A percentile compares a stretch with the other conserved stretches of the same genome.
Evolutionary conservation across 1,140 invertebrate genomes (phyloP).

Genomic region (Pissodes strobi): DNA sequence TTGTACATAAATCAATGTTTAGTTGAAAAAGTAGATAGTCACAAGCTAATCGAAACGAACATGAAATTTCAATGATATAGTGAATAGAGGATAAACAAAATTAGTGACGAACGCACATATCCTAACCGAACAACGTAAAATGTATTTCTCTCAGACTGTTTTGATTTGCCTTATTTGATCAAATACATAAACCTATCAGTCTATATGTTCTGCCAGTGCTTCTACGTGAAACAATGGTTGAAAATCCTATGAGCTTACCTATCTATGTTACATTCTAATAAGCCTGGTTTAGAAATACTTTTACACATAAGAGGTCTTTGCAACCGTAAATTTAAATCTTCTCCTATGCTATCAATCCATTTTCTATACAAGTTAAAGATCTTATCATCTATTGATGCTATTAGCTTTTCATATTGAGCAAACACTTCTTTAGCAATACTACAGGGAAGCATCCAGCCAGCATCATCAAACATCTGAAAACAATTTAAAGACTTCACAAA

Average conservation of each 20-base stretch:
- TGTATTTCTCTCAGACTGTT: no score
- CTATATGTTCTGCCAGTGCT: no score
- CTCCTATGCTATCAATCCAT: conserved; percentile 65
- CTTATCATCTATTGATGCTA: conserved; percentile 68
- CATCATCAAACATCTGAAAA: conserved; percentile 65
- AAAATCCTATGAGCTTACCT: conserved; percentile 62
- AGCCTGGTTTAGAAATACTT: conserved; percentile 64
- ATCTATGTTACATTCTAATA: conserved; percentile 82
- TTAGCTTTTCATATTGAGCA: conserved; percentile 67
- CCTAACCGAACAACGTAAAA: no score
- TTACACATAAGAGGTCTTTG: conserved; percentile 73
- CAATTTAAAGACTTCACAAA: conserved; percentile 1
- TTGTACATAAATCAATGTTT: no score
- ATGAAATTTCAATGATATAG: no score
- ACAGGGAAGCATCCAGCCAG: conserved; percentile 72
- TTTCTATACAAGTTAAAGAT: conserved; percentile 66
- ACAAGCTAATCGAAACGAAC: no score
- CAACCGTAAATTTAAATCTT: conserved; percentile 65
- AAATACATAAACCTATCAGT: no score
- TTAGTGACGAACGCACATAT: no score
- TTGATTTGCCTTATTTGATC: no score
- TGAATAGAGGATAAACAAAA: no score
- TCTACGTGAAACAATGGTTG: no score
- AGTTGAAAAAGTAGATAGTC: no score
- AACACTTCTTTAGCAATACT: conserved; percentile 72